These are phyloP conservation scores for Cataglyphis albicans DNA, from an alignment of 2,888 invertebrate species.

Conservation along the genomic window DNA sequence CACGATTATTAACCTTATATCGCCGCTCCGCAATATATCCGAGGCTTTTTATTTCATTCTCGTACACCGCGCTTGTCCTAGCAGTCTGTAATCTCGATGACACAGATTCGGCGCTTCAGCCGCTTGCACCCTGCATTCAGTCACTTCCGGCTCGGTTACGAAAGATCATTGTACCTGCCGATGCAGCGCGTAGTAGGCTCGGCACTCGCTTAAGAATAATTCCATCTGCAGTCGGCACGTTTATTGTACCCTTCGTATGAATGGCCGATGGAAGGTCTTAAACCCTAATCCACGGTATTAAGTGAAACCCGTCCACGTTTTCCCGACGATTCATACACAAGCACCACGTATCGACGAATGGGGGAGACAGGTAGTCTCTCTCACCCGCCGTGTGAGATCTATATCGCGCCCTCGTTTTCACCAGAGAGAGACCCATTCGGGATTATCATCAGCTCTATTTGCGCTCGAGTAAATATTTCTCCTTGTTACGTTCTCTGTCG, in stretches of 20 bases:
- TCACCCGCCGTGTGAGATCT: conserved; percentile 72
- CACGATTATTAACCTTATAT: background rate
- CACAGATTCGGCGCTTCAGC: conserved; percentile 57
- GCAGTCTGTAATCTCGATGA: conserved; percentile 34
- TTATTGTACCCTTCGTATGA: conserved; percentile 74
- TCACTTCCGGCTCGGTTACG: conserved; percentile 73
- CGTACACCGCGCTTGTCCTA: background rate
- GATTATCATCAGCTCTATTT: conserved; percentile 68
- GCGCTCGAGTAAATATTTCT: conserved; percentile 80
- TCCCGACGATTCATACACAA: conserved; percentile 70
- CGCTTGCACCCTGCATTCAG: conserved; percentile 60
- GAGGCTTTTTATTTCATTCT: background rate
- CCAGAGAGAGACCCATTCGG: conserved; percentile 45
- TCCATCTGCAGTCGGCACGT: conserved; percentile 66
- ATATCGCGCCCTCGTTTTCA: conserved; percentile 72
- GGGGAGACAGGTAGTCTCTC: conserved; percentile 62
- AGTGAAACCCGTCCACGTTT: conserved; percentile 82
- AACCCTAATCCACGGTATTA: conserved; percentile 82
- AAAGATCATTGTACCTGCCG: conserved; percentile 72
- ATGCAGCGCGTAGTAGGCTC: conserved; percentile 51
- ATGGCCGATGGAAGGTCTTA: conserved; percentile 73
- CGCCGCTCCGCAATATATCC: background rate
- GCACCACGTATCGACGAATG: conserved; percentile 30
- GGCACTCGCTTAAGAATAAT: conserved; percentile 58
- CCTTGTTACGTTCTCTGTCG: conserved; percentile 76